Evolutionary conservation across 2,797 vertebrate species (phyloP), one percentile per base, ranked within the genome.

Genomic region (Rhincodon typus): DNA sequence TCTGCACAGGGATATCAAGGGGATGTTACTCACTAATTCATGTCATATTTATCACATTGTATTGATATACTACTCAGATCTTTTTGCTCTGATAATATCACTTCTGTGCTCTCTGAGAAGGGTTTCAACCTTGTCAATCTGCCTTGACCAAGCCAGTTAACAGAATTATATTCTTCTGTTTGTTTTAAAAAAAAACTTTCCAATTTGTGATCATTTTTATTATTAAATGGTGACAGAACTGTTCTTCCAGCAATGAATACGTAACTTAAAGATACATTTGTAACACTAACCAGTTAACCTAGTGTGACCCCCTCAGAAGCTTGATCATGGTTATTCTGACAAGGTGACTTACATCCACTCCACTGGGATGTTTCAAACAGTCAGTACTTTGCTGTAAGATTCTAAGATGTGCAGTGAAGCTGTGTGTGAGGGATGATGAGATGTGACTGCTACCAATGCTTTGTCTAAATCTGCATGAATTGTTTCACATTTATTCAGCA

Each of bases 361-460:
- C 97, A 96, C 97, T 96, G 96, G 96, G 97, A 97, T 97, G 98
- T 97, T 97, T 97, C 97, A 96, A 96, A 97, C 97, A 97, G 97
- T 97, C 97, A 97, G 97, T 97, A 97, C 96, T 96, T 84, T 96
- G 90, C 95, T 96, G 95, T 95, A 96, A 96, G 95, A 46, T 97
- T 96, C 96, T 42, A 42, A 96, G 66, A 79, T 95, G 96, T 96
- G 96, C 95, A 90, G 69, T 96, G 96, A 72, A 96, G 96, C 97
- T 96, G 96, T 96, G 97, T 96, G 96, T 30, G 96, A 96, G 96
- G 96, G 96, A 96, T 96, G 96, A 96, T 96, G 87, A 96, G 67
- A 74, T 96, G 96, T 96, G 95, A 96, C 90, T 93, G 62, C 67
- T 67, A 38, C 34, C 62, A 62, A 27, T 62, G 10, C 25, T 62